These are phyloP conservation scores for Serripes groenlandicus DNA, from an alignment of 2,888 invertebrate species.

Conservation along the genomic window DNA sequence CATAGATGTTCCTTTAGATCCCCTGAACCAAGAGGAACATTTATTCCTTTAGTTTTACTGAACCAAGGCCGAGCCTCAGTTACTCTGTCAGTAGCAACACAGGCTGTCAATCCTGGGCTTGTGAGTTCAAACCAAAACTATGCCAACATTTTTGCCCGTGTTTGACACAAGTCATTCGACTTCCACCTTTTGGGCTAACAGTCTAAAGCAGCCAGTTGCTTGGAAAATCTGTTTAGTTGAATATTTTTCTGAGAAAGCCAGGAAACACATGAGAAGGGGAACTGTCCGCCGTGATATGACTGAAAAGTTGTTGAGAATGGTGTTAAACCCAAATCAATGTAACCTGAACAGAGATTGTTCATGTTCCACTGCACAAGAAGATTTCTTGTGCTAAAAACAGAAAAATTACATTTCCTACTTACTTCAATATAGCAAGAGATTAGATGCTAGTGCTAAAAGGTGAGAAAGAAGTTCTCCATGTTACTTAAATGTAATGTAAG, in stretches of 20 bases:
- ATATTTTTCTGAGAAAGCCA: too few species aligned
- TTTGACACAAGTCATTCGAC: neutral
- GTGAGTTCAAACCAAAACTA: neutral
- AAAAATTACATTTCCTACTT: too few species aligned
- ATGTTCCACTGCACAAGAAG: too few species aligned
- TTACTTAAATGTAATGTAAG: too few species aligned
- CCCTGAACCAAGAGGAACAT: too few species aligned
- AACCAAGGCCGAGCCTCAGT: neutral
- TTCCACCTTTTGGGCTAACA: neutral
- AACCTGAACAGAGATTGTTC: too few species aligned
- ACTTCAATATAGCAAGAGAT: too few species aligned
- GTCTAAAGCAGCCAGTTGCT: neutral
- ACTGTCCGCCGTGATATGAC: neutral
- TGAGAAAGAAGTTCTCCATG: too few species aligned
- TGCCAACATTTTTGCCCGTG: neutral
- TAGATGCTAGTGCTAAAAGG: too few species aligned
- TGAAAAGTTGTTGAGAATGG: neutral
- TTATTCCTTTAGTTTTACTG: too few species aligned
- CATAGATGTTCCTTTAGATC: too few species aligned
- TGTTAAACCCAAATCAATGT: neutral
- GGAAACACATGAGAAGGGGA: neutral
- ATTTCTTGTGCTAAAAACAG: too few species aligned
- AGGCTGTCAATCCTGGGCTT: neutral
- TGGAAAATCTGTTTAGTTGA: neutral
- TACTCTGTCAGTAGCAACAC: neutral